Conservation (phyloP, 2,113 vertebrate genomes). For the Brachyhypopomus gauderio region DNA sequence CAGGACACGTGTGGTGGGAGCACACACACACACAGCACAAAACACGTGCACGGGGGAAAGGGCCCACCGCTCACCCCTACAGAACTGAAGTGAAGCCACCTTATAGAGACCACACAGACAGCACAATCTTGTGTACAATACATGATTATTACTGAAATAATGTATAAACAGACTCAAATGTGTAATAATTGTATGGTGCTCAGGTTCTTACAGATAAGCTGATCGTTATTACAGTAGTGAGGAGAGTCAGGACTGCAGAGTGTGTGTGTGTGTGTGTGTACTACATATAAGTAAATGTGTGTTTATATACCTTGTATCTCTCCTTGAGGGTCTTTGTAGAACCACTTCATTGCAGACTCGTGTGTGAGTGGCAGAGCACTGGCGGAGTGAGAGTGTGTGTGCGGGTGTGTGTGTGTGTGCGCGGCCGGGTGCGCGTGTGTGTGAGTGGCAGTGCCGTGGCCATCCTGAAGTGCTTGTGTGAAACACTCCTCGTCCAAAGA, state of each 20-base stretch:
- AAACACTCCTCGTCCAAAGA: constrained; percentile 81
- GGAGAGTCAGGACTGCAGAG: neutral
- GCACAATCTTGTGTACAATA: too few relatives aligned
- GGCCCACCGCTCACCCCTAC: too few relatives aligned
- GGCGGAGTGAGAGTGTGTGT: constrained; percentile 43
- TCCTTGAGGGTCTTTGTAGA: constrained; percentile 83
- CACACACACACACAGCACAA: too few relatives aligned
- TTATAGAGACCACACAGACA: too few relatives aligned
- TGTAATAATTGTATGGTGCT: too few relatives aligned
- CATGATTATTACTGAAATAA: too few relatives aligned
- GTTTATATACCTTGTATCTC: constrained; percentile 77
- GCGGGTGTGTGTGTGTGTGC: constrained; percentile 45
- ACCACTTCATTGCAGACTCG: constrained; percentile 82
- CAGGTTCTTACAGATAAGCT: neutral
- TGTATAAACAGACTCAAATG: too few relatives aligned
- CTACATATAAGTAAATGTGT: neutral
- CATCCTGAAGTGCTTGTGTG: constrained; percentile 72
- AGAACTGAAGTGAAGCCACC: too few relatives aligned
- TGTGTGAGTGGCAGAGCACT: constrained; percentile 77
- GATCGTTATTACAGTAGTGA: neutral
- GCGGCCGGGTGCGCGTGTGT: constrained; percentile 37
- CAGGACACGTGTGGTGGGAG: too few relatives aligned
- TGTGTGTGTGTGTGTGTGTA: too few relatives aligned
- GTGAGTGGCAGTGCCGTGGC: constrained; percentile 65
- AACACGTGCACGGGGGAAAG: too few relatives aligned